A percentile compares a stretch with the other conserved stretches of the same genome.
phyloP scores from a whole-genome alignment of 2,888 invertebrate genomes.

The Entomobrya multifasciata region DNA sequence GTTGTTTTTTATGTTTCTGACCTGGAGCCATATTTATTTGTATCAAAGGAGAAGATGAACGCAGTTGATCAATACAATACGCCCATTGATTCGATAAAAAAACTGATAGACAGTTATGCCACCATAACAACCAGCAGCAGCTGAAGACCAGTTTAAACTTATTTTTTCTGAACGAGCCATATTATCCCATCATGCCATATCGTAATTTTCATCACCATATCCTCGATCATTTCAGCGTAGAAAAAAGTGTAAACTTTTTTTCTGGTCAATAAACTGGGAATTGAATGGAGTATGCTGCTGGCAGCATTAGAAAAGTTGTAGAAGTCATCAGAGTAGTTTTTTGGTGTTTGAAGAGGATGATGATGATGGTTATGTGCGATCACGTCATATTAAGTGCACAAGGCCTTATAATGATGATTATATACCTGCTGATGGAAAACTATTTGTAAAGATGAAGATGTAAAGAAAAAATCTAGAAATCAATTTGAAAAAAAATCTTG shows the following conservation, averaged over 20 bases:
- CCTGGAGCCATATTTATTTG: constrained; percentile 17
- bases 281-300: constrained; percentile 25
- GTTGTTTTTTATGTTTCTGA: neutral
- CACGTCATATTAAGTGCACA: constrained; percentile 17
- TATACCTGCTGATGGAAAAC: neutral
- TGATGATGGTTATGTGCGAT: constrained; percentile 6
- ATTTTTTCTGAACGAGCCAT: neutral
- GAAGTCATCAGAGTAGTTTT: neutral
- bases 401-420: too few relatives aligned
- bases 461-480: neutral
- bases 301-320: neutral
- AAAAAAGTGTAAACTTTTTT: constrained; percentile 19
- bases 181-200: neutral
- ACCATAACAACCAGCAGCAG: neutral
- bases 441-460: neutral
- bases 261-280: constrained; percentile 48
- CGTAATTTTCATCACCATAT: too few relatives aligned
- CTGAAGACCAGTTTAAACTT: constrained; percentile 20
- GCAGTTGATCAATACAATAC: constrained; percentile 1
- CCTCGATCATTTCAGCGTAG: too few relatives aligned
- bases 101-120: neutral
- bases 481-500: neutral
- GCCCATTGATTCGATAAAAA: constrained; percentile 13
- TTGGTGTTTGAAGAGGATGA: neutral
- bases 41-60: neutral